A percentile compares a stretch with the other conserved stretches of the same genome.
Evolutionary conservation across 2,113 vertebrate genomes (phyloP).

Genomic region (Podarcis raffonei): DNA sequence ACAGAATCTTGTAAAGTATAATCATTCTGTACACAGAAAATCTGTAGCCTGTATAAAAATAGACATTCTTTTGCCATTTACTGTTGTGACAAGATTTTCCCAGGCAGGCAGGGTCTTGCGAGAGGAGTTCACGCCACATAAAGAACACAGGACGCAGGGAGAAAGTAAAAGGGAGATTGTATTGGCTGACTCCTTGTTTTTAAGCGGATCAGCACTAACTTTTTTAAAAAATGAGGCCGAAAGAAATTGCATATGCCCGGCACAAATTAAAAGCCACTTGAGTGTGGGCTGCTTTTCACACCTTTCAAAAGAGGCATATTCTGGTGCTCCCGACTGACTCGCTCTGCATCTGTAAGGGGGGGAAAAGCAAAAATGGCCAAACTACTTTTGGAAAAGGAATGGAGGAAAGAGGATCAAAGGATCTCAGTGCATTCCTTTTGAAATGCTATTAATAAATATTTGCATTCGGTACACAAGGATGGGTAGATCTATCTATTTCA

Average conservation of each 20-base stretch:
- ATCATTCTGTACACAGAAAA: background rate
- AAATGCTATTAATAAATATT: background rate
- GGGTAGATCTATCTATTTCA: background rate
- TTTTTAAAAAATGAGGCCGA: background rate
- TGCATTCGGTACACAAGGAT: background rate
- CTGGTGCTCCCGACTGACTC: background rate
- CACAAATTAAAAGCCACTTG: constrained; percentile 14
- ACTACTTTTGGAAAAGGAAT: background rate
- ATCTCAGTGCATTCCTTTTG: background rate
- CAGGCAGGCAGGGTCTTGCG: background rate
- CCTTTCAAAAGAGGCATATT: constrained; percentile 4
- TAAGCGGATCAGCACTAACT: background rate
- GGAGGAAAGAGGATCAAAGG: background rate
- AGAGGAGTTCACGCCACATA: background rate
- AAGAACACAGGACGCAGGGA: background rate
- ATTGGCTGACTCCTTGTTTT: constrained; percentile 14
- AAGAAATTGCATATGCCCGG: background rate
- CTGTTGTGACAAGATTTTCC: constrained; percentile 3
- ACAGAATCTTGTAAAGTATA: constrained; percentile 39
- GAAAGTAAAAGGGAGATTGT: background rate
- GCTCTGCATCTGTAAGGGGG: background rate
- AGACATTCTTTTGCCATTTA: constrained; percentile 16
- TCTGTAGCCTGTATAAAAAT: constrained; percentile 26
- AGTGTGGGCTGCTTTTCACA: background rate
- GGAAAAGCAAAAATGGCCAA: background rate